Base-by-base conservation (phyloP, 2,888 invertebrate species). In the Portevinia maculata region DNA sequence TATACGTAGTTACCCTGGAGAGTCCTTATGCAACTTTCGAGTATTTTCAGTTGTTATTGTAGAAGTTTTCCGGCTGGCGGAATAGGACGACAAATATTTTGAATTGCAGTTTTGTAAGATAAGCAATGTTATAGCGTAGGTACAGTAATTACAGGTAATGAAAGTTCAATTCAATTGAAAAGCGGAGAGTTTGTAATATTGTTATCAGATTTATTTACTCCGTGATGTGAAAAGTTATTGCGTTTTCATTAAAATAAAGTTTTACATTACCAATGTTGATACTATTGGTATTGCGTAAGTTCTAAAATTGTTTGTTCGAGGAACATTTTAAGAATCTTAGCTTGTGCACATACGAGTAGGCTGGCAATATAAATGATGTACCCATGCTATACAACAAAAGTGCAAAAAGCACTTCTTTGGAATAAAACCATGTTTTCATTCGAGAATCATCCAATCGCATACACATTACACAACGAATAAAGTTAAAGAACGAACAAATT, bases 71-170 rank as follows among this genome's bases (percentile, higher is more conserved):
- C 41, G 15, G 9, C 11, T 21, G 19, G 19, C 19, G 8, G 30
- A 30, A 3, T 9, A 30, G 15, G 52, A 15, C 13, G 52, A 21
- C 5, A n/a, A 15, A 11, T 7, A 52, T 44, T 44, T 64, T 57
- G 48, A 39, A 65, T 64, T 64, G 50, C 44, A 30, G 32, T 52
- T 32, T 15, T 52, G 32, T n/a, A 17, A 30, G 17, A 62, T 73
- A 65, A 37, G 15, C 57, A 9, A 52, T 34, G 50, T 53, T 46
- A 60, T 48, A 17, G 52, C 46, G 67, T 15, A 62, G 69, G 50
- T 67, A 21, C 73, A 67, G 74, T 69, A 81, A 81, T 83, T 71
- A 65, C 65, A 78, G 76, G 71, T 73, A 83, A 76, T 76, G 62
- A 57, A 76, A 71, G 59, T 75, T 71, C 70, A 59, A 55, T 75